Evolutionary conservation across 2,888 invertebrate species (phyloP), one percentile per base, ranked within the genome.

Genomic region (Microchrysa polita): DNA sequence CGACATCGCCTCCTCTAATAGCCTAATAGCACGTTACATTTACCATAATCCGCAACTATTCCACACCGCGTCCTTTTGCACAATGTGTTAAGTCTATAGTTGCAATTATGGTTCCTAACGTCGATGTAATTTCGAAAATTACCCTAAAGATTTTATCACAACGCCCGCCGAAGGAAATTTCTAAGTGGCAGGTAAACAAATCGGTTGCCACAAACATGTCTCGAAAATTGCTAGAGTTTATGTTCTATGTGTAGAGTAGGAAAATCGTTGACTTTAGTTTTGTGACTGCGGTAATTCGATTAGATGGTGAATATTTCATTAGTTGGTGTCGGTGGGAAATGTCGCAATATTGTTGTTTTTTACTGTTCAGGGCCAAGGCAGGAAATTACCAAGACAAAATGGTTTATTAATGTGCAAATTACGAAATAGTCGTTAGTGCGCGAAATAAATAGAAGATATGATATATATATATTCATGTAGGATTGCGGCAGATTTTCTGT

Each of bases 141-240:
- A 42, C 40, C 34, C 57, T 34, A 20, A 20, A 69, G 69, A 69
- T 69, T 55, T 69, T 57, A 69, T 69, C 69, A 23, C 52, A 69
- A 5, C 57, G 7, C 34, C 22, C 57, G 7, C 34, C 22, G 42
- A 57, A 57, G 16, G 57, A 55, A 65, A 65, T 42, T 44, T 23
- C 23, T 69, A 69, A 69, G 69, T 69, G 69, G 69, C 42, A 42
- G 40, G 69, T 42, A 69, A 69, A 69, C 57, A 69, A 69, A 69
- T 69, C 57, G 22, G 40, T n/a, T n/a, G n/a, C 40, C 18, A 22
- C 69, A 65, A 34, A 65, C 7, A 48, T n/a, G 40, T 42, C 48
- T 14, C 22, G 65, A 61, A 42, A 61, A 40, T 16, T 61, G 61
- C 42, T 42, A 10, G 48, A 65, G 65, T 16, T 20, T 4, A 22